A percentile compares a stretch with the other conserved stretches of the same genome.
Evolutionary conservation across 2,797 vertebrate species (phyloP).

Genomic region (Dicrostonyx torquatus): DNA sequence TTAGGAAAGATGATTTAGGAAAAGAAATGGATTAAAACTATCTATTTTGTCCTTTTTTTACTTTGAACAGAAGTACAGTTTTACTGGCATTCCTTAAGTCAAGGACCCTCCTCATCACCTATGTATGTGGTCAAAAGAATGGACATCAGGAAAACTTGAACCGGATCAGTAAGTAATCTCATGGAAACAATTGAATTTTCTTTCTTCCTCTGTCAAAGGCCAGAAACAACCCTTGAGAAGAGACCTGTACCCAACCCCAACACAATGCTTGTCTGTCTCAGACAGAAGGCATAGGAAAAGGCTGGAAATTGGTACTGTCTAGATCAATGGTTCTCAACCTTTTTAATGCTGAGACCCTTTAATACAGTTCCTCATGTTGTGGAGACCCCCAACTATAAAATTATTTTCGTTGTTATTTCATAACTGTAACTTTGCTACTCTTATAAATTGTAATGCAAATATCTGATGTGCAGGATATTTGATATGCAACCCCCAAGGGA

Average conservation of each 20-base stretch:
- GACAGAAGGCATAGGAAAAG: background rate
- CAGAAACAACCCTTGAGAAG: background rate
- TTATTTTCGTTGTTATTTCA: background rate
- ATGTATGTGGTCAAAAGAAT: background rate
- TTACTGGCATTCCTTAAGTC: background rate
- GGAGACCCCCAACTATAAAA: background rate
- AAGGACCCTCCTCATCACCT: background rate
- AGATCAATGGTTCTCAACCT: background rate
- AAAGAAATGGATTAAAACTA: background rate
- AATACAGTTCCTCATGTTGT: background rate
- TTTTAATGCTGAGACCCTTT: background rate
- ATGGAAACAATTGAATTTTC: background rate
- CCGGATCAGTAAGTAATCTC: background rate
- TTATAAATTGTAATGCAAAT: background rate
- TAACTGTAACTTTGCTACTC: background rate
- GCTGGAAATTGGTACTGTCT: background rate
- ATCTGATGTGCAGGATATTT: background rate
- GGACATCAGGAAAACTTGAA: background rate
- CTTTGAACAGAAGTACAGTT: conserved; percentile 5
- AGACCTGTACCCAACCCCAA: background rate
- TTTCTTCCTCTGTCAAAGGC: background rate
- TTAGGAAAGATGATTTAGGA: background rate
- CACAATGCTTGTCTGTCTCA: background rate
- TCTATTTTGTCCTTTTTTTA: background rate
- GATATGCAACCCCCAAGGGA: background rate